Conservation (phyloP, 1,140 invertebrate genomes). For the Coenobita brevimanus region DNA sequence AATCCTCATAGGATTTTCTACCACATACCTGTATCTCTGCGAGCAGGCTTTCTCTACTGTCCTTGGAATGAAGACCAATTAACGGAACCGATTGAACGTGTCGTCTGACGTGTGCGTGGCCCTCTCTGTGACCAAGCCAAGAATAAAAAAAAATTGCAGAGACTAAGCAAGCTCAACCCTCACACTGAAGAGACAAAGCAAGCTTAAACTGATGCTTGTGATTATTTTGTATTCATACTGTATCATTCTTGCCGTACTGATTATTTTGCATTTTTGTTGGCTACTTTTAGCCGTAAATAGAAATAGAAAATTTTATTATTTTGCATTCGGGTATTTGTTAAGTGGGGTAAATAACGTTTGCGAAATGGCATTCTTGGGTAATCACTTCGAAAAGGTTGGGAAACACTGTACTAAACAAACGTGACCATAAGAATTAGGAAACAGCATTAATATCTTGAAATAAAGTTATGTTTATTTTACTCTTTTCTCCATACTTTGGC, state of each 20-base stretch:
- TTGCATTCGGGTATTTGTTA: neutral
- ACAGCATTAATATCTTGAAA: no score
- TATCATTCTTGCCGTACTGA: slow-evolving; percentile 25
- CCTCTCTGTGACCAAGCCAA: slow-evolving; percentile 39
- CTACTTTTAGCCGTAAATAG: slow-evolving; percentile 6
- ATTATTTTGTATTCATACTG: no score
- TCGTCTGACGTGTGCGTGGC: slow-evolving; percentile 15
- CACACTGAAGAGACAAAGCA: slow-evolving; percentile 30
- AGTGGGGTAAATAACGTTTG: slow-evolving; percentile 23
- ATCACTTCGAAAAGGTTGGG: slow-evolving; percentile 35
- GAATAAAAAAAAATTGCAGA: slow-evolving; percentile 24
- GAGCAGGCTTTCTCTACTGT: slow-evolving; percentile 38
- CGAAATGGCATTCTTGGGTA: slow-evolving; percentile 7
- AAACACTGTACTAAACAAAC: slow-evolving; percentile 32
- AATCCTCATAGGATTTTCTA: slow-evolving; percentile 31
- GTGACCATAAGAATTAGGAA: no score
- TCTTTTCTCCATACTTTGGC: no score
- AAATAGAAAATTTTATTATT: slow-evolving; percentile 37
- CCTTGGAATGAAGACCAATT: slow-evolving; percentile 34
- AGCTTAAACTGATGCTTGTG: slow-evolving; percentile 19
- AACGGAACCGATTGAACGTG: slow-evolving; percentile 19
- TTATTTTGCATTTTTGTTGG: slow-evolving; percentile 28
- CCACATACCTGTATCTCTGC: slow-evolving; percentile 32
- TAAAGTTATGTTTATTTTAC: no score
- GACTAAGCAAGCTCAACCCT: slow-evolving; percentile 17